These are phyloP conservation scores for Melieria omissa DNA, from an alignment of 2,888 invertebrate genomes.

Conservation along the genomic window DNA sequence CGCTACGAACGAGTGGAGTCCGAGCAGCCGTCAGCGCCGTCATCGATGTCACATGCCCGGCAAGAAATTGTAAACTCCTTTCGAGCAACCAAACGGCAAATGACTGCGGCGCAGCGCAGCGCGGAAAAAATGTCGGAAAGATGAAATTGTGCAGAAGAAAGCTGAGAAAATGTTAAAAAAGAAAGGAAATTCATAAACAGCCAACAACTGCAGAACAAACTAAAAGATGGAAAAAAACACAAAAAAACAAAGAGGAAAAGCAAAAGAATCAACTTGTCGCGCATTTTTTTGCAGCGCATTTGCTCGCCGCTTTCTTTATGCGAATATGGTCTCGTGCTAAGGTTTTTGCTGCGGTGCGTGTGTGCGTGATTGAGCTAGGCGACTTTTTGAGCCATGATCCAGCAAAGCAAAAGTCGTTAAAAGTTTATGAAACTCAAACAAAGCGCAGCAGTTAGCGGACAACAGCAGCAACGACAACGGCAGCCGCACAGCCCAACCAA, in stretches of 20 bases:
- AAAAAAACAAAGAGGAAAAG: not conserved
- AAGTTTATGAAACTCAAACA: conserved; percentile 37
- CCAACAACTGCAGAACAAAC: not conserved
- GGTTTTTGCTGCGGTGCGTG: no score
- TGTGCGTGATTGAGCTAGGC: not conserved
- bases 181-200: conserved; percentile 14
- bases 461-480: not conserved
- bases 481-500: not conserved
- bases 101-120: conserved; percentile 10
- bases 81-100: conserved; percentile 5
- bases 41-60: conserved; percentile 31
- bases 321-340: not conserved
- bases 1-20: not conserved
- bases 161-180: conserved; percentile 15
- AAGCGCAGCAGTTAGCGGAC: conserved; percentile 6
- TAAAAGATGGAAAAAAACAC: not conserved
- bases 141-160: conserved; percentile 38
- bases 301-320: not conserved
- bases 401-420: conserved; percentile 33
- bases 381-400: conserved; percentile 18
- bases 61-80: conserved; percentile 24
- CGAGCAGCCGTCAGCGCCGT: conserved; percentile 8
- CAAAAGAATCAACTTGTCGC: not conserved
- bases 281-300: not conserved
- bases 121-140: conserved; percentile 22